Base-by-base conservation (phyloP, 2,113 vertebrate species). In the Tichodroma muraria region DNA sequence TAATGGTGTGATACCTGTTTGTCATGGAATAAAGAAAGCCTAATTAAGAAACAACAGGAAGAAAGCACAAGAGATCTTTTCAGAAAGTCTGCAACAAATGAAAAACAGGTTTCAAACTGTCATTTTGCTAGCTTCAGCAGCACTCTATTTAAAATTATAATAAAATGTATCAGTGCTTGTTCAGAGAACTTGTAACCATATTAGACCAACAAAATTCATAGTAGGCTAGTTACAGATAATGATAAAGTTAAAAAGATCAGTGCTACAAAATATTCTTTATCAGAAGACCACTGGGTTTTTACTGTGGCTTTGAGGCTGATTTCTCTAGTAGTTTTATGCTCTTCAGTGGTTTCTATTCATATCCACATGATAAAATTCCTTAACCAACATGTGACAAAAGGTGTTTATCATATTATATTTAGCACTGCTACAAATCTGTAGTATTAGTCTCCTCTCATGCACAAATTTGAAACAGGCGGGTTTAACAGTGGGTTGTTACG, bases 21-120 rank as follows among this genome's bases (percentile, higher is more conserved):
- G 33, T 90, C 69, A 68, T 84, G 70, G 73, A 88, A 80, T 93
- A 84, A 89, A 88, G 88, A 91, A 94, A 85, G 52, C 42, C 52
- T 90, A 95, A 95, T 94, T 96, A 95, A 82, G 54, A 95, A 95
- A 88, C 73, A 95, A 40, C 49, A 83, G 77, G 66, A 35, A 75
- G 35, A 91, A 96, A 94, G 79, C 42, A 71, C 65, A 87, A 86
- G 76, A 94, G 44, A 12, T 85, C 65, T 94, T 89, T 89, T 86
- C 94, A 80, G 72, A 50, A 81, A 92, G 80, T 59, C 89, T 94
- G 72, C 57, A 70, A 69, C n/a, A 50, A 80, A 31, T 13, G 38
- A 77, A 47, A 72, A 85, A 50, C 59, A 94, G 42, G 65, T 52
- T 86, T 84, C 82, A 82, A 89, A 95, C 71, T 59, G n/a, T 87